Conservation (phyloP, 2,888 invertebrate species). For the Troides aeacus region DNA sequence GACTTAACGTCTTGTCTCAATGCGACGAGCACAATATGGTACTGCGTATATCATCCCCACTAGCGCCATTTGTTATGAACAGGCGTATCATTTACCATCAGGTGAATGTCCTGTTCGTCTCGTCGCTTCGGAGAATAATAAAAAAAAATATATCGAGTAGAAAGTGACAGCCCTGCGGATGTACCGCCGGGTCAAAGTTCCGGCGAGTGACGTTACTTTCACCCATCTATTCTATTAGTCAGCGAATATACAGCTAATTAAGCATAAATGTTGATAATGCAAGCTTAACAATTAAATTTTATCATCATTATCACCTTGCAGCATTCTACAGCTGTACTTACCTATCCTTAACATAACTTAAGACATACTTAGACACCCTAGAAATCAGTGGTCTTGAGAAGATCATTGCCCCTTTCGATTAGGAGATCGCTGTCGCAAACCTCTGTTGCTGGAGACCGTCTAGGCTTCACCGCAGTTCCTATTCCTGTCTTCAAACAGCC, state of each 20-base stretch:
- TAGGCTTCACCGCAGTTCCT: too few species aligned
- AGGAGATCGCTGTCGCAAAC: too few species aligned
- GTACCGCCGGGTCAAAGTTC: conserved; percentile 54
- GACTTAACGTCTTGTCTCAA: too few species aligned
- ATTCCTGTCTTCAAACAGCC: too few species aligned
- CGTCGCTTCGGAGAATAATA: too few species aligned
- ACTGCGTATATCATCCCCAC: too few species aligned
- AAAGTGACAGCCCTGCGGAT: conserved; percentile 16
- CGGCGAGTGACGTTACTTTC: conserved; percentile 70
- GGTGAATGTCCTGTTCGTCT: too few species aligned
- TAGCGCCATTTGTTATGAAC: too few species aligned
- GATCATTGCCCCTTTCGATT: too few species aligned
- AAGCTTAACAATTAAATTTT: conserved; percentile 4
- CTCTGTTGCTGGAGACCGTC: too few species aligned
- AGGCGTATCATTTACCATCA: too few species aligned
- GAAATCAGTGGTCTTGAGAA: not conserved
- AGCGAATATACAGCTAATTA: conserved; percentile 33
- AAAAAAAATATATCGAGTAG: not conserved
- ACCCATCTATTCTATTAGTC: conserved; percentile 58
- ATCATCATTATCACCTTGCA: not conserved
- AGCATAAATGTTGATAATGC: conserved; percentile 1
- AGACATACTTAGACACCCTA: not conserved
- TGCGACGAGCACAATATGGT: too few species aligned
- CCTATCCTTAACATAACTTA: not conserved
- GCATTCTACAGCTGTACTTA: not conserved